phyloP scores from a whole-genome alignment of 2,888 invertebrate genomes.

The Metacarcinus magister region DNA sequence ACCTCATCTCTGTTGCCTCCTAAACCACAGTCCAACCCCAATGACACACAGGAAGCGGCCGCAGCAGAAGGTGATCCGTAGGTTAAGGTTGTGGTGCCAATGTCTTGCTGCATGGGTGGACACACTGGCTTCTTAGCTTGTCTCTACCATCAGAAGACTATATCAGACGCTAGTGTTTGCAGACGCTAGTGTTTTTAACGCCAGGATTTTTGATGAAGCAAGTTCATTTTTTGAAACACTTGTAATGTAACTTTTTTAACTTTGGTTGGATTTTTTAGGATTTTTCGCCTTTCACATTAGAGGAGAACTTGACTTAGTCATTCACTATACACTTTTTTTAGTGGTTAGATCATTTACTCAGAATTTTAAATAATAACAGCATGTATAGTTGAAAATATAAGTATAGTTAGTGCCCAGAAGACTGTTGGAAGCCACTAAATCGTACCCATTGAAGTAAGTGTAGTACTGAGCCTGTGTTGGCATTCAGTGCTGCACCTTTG shows the following conservation, averaged over 20 bases:
- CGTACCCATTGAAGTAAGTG: not conserved
- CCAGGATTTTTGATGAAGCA: not conserved
- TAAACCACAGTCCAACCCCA: constrained; percentile 76
- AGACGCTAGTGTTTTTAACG: not conserved
- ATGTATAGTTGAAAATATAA: not conserved
- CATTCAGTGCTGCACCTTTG: not conserved
- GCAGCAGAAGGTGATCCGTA: constrained; percentile 77
- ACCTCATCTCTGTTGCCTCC: constrained; percentile 74
- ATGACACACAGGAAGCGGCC: constrained; percentile 74
- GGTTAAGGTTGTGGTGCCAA: constrained; percentile 72
- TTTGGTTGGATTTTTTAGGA: not conserved
- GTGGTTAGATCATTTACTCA: not conserved
- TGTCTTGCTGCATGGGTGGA: constrained; percentile 75
- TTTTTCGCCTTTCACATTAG: constrained; percentile 44
- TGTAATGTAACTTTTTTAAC: not conserved
- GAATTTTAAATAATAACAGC: not conserved
- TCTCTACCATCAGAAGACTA: constrained; percentile 63
- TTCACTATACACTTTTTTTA: not conserved
- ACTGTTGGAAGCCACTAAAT: constrained; percentile 15
- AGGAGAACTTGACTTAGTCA: not conserved
- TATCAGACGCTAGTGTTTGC: constrained; percentile 5
- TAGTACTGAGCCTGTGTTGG: not conserved
- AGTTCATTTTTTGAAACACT: not conserved
- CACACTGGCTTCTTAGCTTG: constrained; percentile 52
- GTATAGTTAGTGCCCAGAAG: not conserved